Percentiles rank a stretch among this genome's conserved stretches.
Conservation (phyloP, 2,113 vertebrate genomes). For the Vicugna pacos region DNA sequence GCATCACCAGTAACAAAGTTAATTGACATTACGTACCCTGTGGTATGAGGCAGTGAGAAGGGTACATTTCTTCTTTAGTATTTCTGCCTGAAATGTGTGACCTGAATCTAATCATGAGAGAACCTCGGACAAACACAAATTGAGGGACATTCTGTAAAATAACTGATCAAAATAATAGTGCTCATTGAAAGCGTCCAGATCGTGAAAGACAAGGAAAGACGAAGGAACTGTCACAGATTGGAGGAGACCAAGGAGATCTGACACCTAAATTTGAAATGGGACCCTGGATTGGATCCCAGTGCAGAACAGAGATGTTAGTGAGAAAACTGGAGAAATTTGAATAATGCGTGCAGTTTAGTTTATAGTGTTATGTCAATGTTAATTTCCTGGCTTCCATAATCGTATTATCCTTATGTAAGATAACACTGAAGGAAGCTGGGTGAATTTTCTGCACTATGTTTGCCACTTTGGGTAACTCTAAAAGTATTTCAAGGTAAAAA, state of each 20-base stretch:
- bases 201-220: not conserved
- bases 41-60: not conserved
- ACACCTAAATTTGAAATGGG: not conserved
- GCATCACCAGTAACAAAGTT: not conserved
- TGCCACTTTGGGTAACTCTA: not conserved
- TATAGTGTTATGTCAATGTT: not conserved
- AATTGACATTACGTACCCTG: too few relatives aligned
- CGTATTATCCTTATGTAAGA: not conserved
- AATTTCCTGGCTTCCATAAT: not conserved
- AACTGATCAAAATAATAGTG: not conserved
- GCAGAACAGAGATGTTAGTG: not conserved
- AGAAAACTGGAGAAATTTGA: not conserved
- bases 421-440: not conserved
- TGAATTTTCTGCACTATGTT: not conserved
- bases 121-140: not conserved
- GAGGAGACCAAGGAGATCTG: not conserved
- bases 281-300: not conserved
- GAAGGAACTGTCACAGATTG: not conserved
- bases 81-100: not conserved
- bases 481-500: conserved; percentile 49
- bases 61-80: not conserved
- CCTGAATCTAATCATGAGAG: not conserved
- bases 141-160: not conserved
- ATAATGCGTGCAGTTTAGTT: not conserved
- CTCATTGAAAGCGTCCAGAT: not conserved